Evolutionary conservation across 2,113 vertebrate species (phyloP).

Genomic region (Callionymus lyra): DNA sequence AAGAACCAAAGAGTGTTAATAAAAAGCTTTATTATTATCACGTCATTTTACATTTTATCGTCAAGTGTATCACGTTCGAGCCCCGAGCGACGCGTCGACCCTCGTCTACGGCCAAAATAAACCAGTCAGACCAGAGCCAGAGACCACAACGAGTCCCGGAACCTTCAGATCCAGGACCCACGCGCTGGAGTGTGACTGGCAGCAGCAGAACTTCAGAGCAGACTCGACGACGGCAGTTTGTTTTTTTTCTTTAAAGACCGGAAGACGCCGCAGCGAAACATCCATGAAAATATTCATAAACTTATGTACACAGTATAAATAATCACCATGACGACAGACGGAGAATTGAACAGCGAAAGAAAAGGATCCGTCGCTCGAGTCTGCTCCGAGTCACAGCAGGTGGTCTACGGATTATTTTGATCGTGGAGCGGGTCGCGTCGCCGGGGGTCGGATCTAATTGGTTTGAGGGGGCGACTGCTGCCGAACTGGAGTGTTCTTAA

Average conservation of each 20-base stretch:
- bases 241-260: too few species aligned
- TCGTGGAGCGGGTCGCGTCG: slow-evolving; percentile 44
- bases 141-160: not conserved
- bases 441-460: slow-evolving; percentile 51
- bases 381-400: not conserved
- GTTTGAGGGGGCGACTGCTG: slow-evolving; percentile 14
- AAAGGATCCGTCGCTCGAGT: slow-evolving; percentile 1
- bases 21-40: slow-evolving; percentile 68
- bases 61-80: slow-evolving; percentile 25
- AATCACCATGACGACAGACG: slow-evolving; percentile 46
- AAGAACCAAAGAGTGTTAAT: slow-evolving; percentile 42
- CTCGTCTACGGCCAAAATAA: slow-evolving; percentile 78
- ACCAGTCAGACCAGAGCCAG: slow-evolving; percentile 11
- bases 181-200: slow-evolving; percentile 56
- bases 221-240: slow-evolving; percentile 46
- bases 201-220: slow-evolving; percentile 44
- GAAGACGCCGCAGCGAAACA: slow-evolving; percentile 64
- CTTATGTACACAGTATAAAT: slow-evolving; percentile 70
- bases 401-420: slow-evolving; percentile 52
- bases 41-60: slow-evolving; percentile 16
- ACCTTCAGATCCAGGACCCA: not conserved
- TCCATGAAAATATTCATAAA: slow-evolving; percentile 39
- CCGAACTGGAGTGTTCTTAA: slow-evolving; percentile 59
- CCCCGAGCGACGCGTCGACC: slow-evolving; percentile 8
- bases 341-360: slow-evolving; percentile 26